These are phyloP conservation scores for Tricholauxania praeusta DNA, from an alignment of 2,888 invertebrate genomes.

Conservation along the genomic window DNA sequence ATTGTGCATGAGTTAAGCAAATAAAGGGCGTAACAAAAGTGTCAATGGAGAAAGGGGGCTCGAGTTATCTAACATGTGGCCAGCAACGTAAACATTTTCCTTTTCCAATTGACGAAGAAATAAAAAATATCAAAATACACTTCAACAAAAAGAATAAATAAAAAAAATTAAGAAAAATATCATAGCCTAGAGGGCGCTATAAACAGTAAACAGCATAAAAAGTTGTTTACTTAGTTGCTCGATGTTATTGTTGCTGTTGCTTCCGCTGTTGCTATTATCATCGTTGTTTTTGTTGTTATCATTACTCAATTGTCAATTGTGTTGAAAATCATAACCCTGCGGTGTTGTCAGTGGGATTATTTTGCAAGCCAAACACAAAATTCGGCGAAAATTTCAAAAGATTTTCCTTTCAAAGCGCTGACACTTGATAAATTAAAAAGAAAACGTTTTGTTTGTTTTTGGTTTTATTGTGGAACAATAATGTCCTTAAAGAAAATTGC, in stretches of 20 bases:
- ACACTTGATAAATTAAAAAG: conserved; percentile 60
- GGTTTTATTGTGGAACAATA: too few species aligned
- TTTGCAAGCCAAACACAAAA: neutral
- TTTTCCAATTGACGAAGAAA: too few species aligned
- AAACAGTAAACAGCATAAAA: too few species aligned
- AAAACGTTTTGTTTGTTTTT: neutral
- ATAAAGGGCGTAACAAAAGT: too few species aligned
- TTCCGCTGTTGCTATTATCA: neutral
- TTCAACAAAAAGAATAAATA: too few species aligned
- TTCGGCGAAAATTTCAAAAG: neutral
- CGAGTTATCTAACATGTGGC: neutral
- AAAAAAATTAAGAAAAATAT: too few species aligned
- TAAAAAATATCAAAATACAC: too few species aligned
- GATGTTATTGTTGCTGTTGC: neutral
- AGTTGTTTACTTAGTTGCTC: neutral
- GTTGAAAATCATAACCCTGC: neutral
- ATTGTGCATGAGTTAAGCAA: neutral
- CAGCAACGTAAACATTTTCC: neutral
- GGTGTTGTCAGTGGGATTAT: conserved; percentile 5
- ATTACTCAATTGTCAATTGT: conserved; percentile 6
- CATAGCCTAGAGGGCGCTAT: too few species aligned
- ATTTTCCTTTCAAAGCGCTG: conserved; percentile 52
- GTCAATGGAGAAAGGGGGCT: too few species aligned
- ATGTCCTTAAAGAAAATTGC: too few species aligned
- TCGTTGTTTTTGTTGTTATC: neutral